Conservation (phyloP, 1,140 invertebrate species). For the Stegodyphus mimosarum region DNA sequence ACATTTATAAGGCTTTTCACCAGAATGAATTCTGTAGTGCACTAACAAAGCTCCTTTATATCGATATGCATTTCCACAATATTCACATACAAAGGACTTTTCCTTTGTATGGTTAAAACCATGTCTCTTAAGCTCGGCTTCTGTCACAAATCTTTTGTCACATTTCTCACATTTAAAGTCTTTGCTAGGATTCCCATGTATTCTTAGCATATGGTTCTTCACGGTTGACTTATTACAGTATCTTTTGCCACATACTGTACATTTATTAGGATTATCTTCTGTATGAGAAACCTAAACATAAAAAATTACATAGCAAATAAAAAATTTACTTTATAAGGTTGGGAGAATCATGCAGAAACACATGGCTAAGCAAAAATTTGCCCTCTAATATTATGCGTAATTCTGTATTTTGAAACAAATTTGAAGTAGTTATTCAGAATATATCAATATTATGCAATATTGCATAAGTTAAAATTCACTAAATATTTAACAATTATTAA, state of each 20-base stretch:
- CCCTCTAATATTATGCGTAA: too few relatives aligned
- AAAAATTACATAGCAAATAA: neutral
- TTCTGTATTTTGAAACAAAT: too few relatives aligned
- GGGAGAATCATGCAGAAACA: too few relatives aligned
- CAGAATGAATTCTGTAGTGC: conserved; percentile 80
- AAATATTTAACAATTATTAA: too few relatives aligned
- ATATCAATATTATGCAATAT: too few relatives aligned
- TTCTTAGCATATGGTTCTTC: conserved; percentile 53
- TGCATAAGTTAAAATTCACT: too few relatives aligned
- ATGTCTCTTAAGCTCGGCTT: conserved; percentile 64
- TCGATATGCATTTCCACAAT: conserved; percentile 54
- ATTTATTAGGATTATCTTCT: conserved; percentile 60
- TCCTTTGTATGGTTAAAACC: conserved; percentile 51
- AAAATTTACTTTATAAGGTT: too few relatives aligned
- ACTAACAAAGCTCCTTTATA: conserved; percentile 48
- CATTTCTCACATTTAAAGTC: conserved; percentile 66
- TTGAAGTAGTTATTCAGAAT: too few relatives aligned
- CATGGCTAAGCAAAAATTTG: too few relatives aligned
- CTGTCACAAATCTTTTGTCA: conserved; percentile 66
- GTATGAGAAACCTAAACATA: conserved; percentile 51
- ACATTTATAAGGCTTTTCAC: conserved; percentile 80
- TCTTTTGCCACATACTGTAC: conserved; percentile 58
- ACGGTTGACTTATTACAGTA: conserved; percentile 57
- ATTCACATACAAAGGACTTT: conserved; percentile 59
- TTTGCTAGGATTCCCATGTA: conserved; percentile 58